phyloP scores from a whole-genome alignment of 2,797 vertebrate genomes.

The Bradypodion pumilum region DNA sequence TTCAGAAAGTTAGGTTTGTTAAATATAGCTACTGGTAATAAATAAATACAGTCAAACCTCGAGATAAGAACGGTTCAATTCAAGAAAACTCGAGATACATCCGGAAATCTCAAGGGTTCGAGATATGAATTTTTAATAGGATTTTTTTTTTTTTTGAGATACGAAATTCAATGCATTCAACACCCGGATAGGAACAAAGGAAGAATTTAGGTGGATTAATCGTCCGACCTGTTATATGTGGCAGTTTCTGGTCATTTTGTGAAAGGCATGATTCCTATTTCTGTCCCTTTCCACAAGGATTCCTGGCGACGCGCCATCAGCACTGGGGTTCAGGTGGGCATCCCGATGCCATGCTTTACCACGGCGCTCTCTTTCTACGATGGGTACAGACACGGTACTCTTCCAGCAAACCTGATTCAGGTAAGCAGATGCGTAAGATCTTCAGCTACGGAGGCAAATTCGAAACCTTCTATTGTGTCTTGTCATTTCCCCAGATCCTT shows the following conservation, averaged over 20 bases:
- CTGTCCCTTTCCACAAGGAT: conserved; percentile 70
- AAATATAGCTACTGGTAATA: too few species aligned
- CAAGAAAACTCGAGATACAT: too few species aligned
- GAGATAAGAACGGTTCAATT: too few species aligned
- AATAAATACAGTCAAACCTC: too few species aligned
- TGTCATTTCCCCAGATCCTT: neutral
- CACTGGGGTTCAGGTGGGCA: conserved; percentile 88
- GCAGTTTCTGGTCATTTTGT: neutral
- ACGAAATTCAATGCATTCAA: too few species aligned
- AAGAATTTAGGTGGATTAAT: neutral
- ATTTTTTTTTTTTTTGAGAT: too few species aligned
- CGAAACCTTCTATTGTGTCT: neutral
- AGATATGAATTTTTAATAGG: too few species aligned
- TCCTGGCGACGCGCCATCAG: conserved; percentile 90
- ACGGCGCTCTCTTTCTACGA: conserved; percentile 97
- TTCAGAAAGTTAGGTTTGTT: too few species aligned
- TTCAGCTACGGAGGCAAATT: accelerated
- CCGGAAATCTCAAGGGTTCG: too few species aligned
- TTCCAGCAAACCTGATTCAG: conserved; percentile 97
- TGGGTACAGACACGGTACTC: conserved; percentile 88
- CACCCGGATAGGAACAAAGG: too few species aligned
- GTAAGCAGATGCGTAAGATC: conserved; percentile 70
- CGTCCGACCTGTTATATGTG: neutral
- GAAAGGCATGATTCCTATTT: neutral
- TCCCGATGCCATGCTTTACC: conserved; percentile 97